Evolutionary conservation across 2,113 vertebrate species (phyloP).

Genomic region (Dunckerocampus dactyliophorus): DNA sequence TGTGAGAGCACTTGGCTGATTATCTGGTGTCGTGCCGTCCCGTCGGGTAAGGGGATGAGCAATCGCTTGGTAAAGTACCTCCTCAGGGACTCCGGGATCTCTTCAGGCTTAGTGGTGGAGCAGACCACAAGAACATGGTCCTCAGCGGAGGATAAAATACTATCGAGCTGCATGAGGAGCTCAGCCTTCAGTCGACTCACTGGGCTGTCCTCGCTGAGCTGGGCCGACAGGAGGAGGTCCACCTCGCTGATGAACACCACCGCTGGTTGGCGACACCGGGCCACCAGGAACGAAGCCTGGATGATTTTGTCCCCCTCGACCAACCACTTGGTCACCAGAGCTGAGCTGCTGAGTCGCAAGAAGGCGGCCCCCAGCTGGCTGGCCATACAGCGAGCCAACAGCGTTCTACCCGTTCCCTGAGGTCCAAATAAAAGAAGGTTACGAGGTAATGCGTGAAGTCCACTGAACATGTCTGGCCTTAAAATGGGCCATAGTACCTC

Average conservation of each 20-base stretch:
- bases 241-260: slow-evolving; percentile 97
- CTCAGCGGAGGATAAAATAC: slow-evolving; percentile 88
- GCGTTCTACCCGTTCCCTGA: slow-evolving; percentile 94
- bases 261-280: slow-evolving; percentile 92
- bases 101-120: slow-evolving; percentile 97
- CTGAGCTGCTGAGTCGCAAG: slow-evolving; percentile 86
- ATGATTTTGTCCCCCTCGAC: slow-evolving; percentile 94
- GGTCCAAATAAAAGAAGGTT: slow-evolving; percentile 98
- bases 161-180: slow-evolving; percentile 96
- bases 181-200: slow-evolving; percentile 91
- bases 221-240: slow-evolving; percentile 89
- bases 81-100: slow-evolving; percentile 95
- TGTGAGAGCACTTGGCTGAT: slow-evolving; percentile 98
- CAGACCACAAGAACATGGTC: slow-evolving; percentile 97
- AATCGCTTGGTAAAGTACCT: slow-evolving; percentile 98
- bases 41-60: slow-evolving; percentile 96
- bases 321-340: slow-evolving; percentile 93
- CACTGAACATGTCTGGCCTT: slow-evolving; percentile 94
- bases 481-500: slow-evolving; percentile 98
- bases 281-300: slow-evolving; percentile 92
- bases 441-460: slow-evolving; percentile 89
- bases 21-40: slow-evolving; percentile 96
- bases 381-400: slow-evolving; percentile 93
- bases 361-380: slow-evolving; percentile 94
- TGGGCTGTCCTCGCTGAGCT: slow-evolving; percentile 91